Evolutionary conservation across 2,888 invertebrate species (phyloP), one percentile per base, ranked within the genome.

Genomic region (Melieria crassipennis): DNA sequence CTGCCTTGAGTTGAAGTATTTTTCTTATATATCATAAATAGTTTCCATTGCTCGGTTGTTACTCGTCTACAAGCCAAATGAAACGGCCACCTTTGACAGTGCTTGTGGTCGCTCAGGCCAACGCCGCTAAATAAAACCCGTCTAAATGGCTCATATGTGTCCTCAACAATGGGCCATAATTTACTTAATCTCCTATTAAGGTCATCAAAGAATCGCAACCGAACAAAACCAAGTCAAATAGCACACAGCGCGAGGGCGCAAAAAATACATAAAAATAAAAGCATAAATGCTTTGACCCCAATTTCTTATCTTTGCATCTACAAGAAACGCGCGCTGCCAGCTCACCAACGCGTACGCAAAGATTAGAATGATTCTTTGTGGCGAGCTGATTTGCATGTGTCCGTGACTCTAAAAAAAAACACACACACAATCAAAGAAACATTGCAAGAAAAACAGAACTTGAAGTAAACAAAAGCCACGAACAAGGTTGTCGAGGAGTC

Each of bases 261-360:
- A 56, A 63, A 56, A 5, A 52, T 7, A 50, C 43, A 48, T 48
- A 16, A 42, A 16, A 56, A 63, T 61, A 67, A 67, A 67, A 30
- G 60, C 60, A 67, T 70, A 74, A 72, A 72, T 65, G 70, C 50
- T 55, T 58, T 74, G 74, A 69, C 74, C 74, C 65, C 72, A 42
- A 71, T 74, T 70, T 52, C 70, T 69, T 74, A 72, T 74, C 74
- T 61, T 57, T 42, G 4, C 46, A 71, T 73, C 69, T 7, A 48
- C 69, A 56, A 63, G 48, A 61, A 52, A 43, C 42, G 7, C 45
- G 55, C 30, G 48, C n/a, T 43, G 42, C 45, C 3, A 30, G 30
- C 30, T 30, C 30, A 30, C 30, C 30, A 30, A 30, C 30, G 42
- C 4, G 4, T 50, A n/a, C 4, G 50, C 11, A 60, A 57, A 45